A percentile compares a stretch with the other conserved stretches of the same genome.
Evolutionary conservation across 1,140 invertebrate genomes (phyloP).

Genomic region (Forficula auricularia): DNA sequence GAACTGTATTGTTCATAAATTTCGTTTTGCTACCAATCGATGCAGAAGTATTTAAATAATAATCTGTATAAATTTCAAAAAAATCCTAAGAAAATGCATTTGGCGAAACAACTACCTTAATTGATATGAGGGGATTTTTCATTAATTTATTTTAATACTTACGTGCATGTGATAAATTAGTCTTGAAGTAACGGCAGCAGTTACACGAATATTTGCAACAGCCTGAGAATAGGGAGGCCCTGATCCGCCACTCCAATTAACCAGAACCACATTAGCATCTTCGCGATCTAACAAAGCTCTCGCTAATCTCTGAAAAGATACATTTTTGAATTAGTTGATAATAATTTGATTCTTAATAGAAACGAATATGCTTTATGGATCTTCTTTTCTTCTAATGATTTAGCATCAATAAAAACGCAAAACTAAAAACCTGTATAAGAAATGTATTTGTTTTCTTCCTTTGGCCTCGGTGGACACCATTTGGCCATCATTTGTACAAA

Average conservation of each 20-base stretch:
- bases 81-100: too few species aligned
- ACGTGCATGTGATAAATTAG: constrained; percentile 37
- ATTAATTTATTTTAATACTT: constrained; percentile 12
- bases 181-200: constrained; percentile 64
- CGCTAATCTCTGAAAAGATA: constrained; percentile 31
- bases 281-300: constrained; percentile 44
- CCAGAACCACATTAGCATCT: constrained; percentile 52
- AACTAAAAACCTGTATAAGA: too few species aligned
- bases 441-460: too few species aligned
- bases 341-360: background rate
- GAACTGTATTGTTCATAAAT: too few species aligned
- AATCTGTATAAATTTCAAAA: too few species aligned
- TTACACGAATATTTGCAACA: constrained; percentile 72
- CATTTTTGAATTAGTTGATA: background rate
- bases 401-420: too few species aligned
- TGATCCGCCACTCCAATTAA: constrained; percentile 73
- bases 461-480: too few species aligned
- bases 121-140: background rate
- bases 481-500: too few species aligned
- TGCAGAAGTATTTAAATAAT: too few species aligned
- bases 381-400: background rate
- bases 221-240: constrained; percentile 77
- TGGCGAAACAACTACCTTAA: too few species aligned
- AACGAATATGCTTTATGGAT: background rate
- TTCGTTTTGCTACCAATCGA: too few species aligned